Conservation (phyloP, 2,797 vertebrate species). For the Pogoniulus pusillus region DNA sequence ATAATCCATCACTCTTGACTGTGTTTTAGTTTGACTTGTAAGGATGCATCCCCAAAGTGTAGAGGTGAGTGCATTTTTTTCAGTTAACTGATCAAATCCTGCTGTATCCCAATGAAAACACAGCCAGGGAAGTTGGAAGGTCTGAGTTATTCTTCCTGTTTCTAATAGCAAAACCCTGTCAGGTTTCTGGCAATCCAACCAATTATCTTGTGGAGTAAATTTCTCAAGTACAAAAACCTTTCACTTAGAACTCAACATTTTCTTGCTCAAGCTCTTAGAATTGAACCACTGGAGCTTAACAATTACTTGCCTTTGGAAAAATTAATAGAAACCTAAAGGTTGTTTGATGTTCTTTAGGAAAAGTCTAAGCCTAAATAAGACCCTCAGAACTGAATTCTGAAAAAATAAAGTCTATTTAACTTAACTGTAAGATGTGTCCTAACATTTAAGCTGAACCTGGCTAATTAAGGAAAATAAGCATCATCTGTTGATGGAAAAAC, state of each 20-base stretch:
- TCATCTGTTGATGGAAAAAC: constrained; percentile 26
- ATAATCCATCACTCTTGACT: background rate
- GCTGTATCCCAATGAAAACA: background rate
- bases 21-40: background rate
- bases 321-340: background rate
- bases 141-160: background rate
- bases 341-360: background rate
- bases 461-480: constrained; percentile 34
- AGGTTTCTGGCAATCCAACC: background rate
- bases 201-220: background rate
- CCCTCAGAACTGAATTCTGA: background rate
- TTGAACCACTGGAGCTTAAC: background rate
- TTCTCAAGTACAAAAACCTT: background rate
- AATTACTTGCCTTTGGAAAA: background rate
- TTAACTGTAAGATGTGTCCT: background rate
- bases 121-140: background rate
- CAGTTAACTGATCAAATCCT: background rate
- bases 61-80: background rate
- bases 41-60: background rate
- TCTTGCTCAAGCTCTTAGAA: background rate
- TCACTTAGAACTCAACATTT: background rate
- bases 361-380: background rate
- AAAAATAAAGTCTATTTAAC: background rate
- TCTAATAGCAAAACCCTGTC: background rate
- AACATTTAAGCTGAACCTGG: background rate